phyloP scores from a whole-genome alignment of 2,797 vertebrate genomes.

The Sebastes itinus region DNA sequence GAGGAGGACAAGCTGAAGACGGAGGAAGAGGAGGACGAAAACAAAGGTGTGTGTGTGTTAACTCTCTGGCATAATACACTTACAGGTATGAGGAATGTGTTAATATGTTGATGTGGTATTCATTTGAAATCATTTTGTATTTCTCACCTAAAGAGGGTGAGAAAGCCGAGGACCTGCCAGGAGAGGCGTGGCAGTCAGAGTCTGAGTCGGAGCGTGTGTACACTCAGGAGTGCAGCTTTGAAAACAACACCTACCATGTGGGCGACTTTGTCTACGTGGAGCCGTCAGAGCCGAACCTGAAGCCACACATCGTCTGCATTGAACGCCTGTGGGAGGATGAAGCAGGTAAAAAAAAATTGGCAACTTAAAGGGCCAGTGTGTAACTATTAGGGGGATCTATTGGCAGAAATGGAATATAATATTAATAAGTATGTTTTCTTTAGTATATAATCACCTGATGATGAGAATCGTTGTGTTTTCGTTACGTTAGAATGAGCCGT shows the following conservation, averaged over 20 bases:
- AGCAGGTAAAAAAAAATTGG: slow-evolving; percentile 80
- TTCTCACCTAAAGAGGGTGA: slow-evolving; percentile 79
- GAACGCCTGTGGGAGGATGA: slow-evolving; percentile 97
- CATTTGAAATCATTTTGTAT: neutral
- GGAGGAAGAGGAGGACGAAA: slow-evolving; percentile 89
- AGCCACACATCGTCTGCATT: slow-evolving; percentile 96
- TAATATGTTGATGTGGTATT: neutral
- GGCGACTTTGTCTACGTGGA: slow-evolving; percentile 97
- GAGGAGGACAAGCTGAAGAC: slow-evolving; percentile 94
- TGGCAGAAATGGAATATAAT: too few relatives aligned
- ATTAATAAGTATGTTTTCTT: too few relatives aligned
- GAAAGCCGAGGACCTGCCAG: slow-evolving; percentile 85
- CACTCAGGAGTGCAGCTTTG: slow-evolving; percentile 93
- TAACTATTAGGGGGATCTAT: too few relatives aligned
- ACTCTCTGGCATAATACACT: neutral
- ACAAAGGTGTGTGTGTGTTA: slow-evolving; percentile 82
- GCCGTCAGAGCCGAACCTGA: slow-evolving; percentile 90
- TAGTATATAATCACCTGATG: too few relatives aligned
- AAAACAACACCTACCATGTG: slow-evolving; percentile 93
- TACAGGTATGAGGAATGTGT: neutral
- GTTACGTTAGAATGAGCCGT: too few relatives aligned
- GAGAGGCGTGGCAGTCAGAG: slow-evolving; percentile 84
- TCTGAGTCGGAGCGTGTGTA: slow-evolving; percentile 85
- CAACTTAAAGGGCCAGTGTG: neutral
- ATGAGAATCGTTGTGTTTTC: too few relatives aligned